Percentiles rank a stretch among this genome's conserved stretches.
These are phyloP conservation scores for Spodoptera picta DNA, from an alignment of 2,888 invertebrate species.

Conservation along the genomic window DNA sequence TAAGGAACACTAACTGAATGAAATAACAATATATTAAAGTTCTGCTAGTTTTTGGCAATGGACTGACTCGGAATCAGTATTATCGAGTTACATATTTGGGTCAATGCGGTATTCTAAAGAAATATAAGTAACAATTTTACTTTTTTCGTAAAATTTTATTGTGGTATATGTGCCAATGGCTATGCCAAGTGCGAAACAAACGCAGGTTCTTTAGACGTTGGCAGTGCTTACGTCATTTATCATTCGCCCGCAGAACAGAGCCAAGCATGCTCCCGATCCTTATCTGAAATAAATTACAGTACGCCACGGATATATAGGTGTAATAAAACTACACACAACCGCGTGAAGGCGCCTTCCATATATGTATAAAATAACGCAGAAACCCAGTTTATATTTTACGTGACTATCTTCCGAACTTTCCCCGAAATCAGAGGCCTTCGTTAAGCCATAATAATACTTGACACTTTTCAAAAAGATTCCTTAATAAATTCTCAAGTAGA, in stretches of 20 bases:
- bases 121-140: conserved; percentile 54
- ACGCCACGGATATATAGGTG: conserved; percentile 24
- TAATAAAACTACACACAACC: conserved; percentile 33
- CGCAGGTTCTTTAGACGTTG: conserved; percentile 62
- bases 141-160: conserved; percentile 60
- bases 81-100: conserved; percentile 66
- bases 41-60: conserved; percentile 59
- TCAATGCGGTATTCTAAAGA: conserved; percentile 59
- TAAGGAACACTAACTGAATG: conserved; percentile 24
- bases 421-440: conserved; percentile 48
- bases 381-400: conserved; percentile 42
- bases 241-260: conserved; percentile 56
- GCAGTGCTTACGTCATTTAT: conserved; percentile 68
- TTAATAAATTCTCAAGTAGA: conserved; percentile 60
- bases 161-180: conserved; percentile 53
- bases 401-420: conserved; percentile 32
- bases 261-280: conserved; percentile 56
- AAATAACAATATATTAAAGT: conserved; percentile 28
- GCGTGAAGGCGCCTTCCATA: conserved; percentile 14
- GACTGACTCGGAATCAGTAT: conserved; percentile 55
- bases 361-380: conserved; percentile 32
- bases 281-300: conserved; percentile 51
- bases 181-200: conserved; percentile 73
- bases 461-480: conserved; percentile 60
- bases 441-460: conserved; percentile 44